A percentile compares a stretch with the other conserved stretches of the same genome.
Conservation (phyloP, 2,113 vertebrate species). For the Neotragus pygmaeus region DNA sequence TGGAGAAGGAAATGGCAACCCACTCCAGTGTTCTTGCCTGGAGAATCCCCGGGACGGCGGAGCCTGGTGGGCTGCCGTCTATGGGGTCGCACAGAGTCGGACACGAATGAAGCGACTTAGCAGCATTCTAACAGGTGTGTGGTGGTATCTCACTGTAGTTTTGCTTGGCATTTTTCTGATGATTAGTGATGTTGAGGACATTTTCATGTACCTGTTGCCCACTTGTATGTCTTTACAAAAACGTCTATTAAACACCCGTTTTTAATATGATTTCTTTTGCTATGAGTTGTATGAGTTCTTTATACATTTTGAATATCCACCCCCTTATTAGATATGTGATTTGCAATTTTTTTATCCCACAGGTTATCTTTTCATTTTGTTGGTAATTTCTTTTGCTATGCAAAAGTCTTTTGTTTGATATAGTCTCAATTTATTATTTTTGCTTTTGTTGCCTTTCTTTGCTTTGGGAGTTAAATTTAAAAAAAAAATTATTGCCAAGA, state of each 20-base stretch:
- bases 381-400: neutral
- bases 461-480: neutral
- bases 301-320: neutral
- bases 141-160: neutral
- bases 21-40: too few species aligned
- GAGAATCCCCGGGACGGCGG: too few species aligned
- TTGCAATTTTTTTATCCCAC: neutral
- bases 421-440: neutral
- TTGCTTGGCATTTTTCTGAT: neutral
- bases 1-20: too few species aligned
- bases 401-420: neutral
- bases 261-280: neutral
- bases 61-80: too few species aligned
- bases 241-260: neutral
- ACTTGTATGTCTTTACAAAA: neutral
- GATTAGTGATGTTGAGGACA: neutral
- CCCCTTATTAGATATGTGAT: neutral
- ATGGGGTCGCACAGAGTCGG: fast-evolving
- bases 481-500: neutral
- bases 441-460: neutral
- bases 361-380: neutral
- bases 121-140: too few species aligned
- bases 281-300: neutral
- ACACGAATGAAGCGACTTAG: too few species aligned
- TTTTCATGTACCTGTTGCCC: neutral